A percentile compares a stretch with the other conserved stretches of the same genome.
Conservation (phyloP, 2,113 vertebrate genomes). For the Rana temporaria region DNA sequence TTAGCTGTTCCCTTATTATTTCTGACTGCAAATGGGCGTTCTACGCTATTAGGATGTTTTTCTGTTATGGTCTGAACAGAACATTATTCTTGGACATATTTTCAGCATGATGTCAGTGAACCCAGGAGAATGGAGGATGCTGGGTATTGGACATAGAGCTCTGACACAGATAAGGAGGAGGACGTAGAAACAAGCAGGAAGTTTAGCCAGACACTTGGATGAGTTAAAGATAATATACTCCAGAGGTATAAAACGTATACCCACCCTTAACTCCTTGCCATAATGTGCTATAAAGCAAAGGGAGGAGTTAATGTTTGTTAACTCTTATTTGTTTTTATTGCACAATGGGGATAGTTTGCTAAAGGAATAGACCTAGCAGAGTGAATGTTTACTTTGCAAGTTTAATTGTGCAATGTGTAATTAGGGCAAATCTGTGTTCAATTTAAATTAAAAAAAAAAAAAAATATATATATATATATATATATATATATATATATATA, state of each 20-base stretch:
- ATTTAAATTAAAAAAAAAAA: too few species aligned
- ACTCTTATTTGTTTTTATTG: too few species aligned
- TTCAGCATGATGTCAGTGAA: constrained; percentile 50
- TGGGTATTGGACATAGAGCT: constrained; percentile 43
- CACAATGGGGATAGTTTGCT: too few species aligned
- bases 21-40: not conserved
- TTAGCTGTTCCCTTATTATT: not conserved
- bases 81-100: constrained; percentile 39
- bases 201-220: not conserved
- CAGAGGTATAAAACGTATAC: not conserved
- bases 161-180: constrained; percentile 31
- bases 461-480: too few species aligned
- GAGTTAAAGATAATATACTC: constrained; percentile 23
- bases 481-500: too few species aligned
- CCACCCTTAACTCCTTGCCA: constrained; percentile 31
- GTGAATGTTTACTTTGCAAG: too few species aligned
- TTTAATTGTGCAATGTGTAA: too few species aligned
- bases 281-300: not conserved
- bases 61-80: constrained; percentile 17
- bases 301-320: too few species aligned
- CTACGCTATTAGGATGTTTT: constrained; percentile 27
- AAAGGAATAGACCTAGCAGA: too few species aligned
- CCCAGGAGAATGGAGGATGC: constrained; percentile 25
- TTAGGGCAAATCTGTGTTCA: too few species aligned
- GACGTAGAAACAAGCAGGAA: not conserved